Percentiles rank a stretch among this genome's conserved stretches.
Evolutionary conservation across 1,140 invertebrate species (phyloP).

Genomic region (Neuroterus valhalla): DNA sequence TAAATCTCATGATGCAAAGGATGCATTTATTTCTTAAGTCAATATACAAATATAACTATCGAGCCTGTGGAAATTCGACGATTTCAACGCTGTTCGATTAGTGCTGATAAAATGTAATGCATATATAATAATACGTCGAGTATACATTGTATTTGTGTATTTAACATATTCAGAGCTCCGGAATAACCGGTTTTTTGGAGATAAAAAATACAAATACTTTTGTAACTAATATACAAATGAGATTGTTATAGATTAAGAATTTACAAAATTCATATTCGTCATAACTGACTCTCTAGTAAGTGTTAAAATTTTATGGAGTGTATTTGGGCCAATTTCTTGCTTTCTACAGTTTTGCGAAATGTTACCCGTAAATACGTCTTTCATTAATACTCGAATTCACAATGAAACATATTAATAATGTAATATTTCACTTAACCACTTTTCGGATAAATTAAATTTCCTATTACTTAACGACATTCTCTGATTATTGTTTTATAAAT

Average conservation of each 20-base stretch:
- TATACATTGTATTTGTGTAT: slow-evolving; percentile 15
- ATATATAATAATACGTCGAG: background rate
- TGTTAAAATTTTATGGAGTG: background rate
- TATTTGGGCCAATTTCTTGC: too few relatives aligned
- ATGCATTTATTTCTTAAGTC: slow-evolving; percentile 39
- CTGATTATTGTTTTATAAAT: too few relatives aligned
- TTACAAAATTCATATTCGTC: slow-evolving; percentile 13
- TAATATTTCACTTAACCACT: too few relatives aligned
- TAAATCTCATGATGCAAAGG: slow-evolving; percentile 35
- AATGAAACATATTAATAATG: too few relatives aligned
- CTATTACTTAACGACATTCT: too few relatives aligned
- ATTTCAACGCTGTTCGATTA: slow-evolving; percentile 3
- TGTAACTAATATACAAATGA: slow-evolving; percentile 11
- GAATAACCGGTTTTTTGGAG: background rate
- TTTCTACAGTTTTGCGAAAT: too few relatives aligned
- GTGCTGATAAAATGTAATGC: slow-evolving; percentile 16
- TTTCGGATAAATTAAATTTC: too few relatives aligned
- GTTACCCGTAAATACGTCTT: too few relatives aligned
- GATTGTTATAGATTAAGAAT: background rate
- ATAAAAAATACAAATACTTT: slow-evolving; percentile 20
- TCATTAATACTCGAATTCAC: too few relatives aligned
- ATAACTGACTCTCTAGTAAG: background rate
- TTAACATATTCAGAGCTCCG: slow-evolving; percentile 10
- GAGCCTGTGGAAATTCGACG: slow-evolving; percentile 17
- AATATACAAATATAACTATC: slow-evolving; percentile 38